Percentiles rank a stretch among this genome's conserved stretches.
Conservation (phyloP, 2,113 vertebrate species). For the Genyomyrus donnyi region DNA sequence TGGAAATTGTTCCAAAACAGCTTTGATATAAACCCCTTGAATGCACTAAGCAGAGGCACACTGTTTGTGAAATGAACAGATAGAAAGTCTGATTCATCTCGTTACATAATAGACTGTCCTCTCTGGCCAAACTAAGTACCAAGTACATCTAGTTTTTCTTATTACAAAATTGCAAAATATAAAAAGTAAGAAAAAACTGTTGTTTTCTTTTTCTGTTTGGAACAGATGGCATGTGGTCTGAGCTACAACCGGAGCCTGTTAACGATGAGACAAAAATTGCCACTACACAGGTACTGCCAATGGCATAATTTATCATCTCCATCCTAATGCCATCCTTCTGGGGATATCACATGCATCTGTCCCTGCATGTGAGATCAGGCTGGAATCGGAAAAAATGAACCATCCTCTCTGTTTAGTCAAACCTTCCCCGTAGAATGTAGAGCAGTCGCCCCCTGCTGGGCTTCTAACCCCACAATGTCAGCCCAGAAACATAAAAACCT, state of each 20-base stretch:
- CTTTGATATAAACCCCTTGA: background rate
- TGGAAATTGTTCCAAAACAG: constrained; percentile 1
- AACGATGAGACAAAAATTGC: background rate
- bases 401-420: background rate
- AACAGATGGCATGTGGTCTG: constrained; percentile 1
- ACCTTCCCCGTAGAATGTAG: background rate
- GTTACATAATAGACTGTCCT: constrained; percentile 2
- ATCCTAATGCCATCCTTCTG: background rate
- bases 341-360: background rate
- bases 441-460: constrained; percentile 17
- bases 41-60: background rate
- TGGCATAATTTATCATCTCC: background rate
- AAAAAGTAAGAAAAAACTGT: background rate
- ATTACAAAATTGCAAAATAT: background rate
- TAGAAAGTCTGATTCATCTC: constrained; percentile 9
- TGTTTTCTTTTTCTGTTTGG: background rate
- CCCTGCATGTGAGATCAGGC: background rate
- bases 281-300: background rate
- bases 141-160: background rate
- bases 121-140: constrained; percentile 12
- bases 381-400: background rate
- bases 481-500: background rate
- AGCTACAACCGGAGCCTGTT: background rate
- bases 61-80: background rate
- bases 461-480: background rate